phyloP scores from a whole-genome alignment of 2,113 vertebrate species.

The Zosterops hypoxanthus region DNA sequence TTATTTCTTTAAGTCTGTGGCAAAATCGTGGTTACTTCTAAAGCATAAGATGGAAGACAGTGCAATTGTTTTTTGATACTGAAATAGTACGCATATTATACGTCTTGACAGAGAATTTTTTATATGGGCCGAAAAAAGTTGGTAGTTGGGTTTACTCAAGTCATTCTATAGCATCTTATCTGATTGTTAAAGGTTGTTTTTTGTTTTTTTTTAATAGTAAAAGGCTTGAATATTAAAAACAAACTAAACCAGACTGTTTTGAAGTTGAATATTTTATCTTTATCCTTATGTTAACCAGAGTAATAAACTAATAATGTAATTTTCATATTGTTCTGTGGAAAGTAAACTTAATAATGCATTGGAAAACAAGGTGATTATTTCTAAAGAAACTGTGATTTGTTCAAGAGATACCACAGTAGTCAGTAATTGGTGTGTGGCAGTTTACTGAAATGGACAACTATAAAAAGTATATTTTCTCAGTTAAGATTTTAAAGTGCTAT shows the following conservation, averaged over 20 bases:
- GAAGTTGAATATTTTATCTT: neutral
- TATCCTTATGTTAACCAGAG: neutral
- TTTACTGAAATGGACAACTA: neutral
- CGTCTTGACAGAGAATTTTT: neutral
- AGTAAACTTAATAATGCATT: neutral
- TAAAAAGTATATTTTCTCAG: neutral
- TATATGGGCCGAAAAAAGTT: neutral
- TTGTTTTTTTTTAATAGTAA: neutral
- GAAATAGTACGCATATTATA: neutral
- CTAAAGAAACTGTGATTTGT: neutral
- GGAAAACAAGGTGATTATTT: neutral
- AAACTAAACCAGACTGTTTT: neutral
- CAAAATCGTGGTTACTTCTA: neutral
- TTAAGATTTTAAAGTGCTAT: neutral
- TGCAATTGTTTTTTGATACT: neutral
- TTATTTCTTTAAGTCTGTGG: neutral
- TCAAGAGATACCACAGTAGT: neutral
- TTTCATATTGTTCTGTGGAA: neutral
- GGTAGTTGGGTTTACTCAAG: neutral
- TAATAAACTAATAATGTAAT: neutral
- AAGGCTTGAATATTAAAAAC: neutral
- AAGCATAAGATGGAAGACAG: neutral
- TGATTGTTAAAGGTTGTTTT: neutral
- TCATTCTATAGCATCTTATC: neutral
- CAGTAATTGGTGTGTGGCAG: accelerated